Base-by-base conservation (phyloP, 1,140 invertebrate species). In the Cheumatopsyche charites region DNA sequence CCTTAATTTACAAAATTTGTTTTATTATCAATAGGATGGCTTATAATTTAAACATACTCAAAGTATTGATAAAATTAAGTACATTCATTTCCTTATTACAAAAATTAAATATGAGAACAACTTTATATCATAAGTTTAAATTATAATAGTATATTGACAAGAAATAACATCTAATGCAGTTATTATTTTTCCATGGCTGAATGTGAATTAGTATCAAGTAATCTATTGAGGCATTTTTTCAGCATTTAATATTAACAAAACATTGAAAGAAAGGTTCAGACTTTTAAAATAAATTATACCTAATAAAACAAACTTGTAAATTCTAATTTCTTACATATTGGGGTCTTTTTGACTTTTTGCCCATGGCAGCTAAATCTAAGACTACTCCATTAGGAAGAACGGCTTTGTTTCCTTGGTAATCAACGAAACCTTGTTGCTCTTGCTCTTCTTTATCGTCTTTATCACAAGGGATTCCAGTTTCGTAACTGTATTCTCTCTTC, bases 401-500 rank as follows among this genome's bases (percentile, higher is more conserved):
- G 41, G 89, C 86, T 76, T 88, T 88, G 77, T 90, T 90, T 78
- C 89, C 89, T 79, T 90, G 86, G 72, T 90, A 91, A 79, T 91
- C 90, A 43, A 91, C 85, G 76, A 90, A 91, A 23, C 89, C 85
- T 67, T 88, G 86, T 69, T 86, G 83, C 58, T 88, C 83, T 67
- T 85, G 82, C 26, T 88, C 80, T 17, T 88, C 84, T 69, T 88
- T 87, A 36, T 36, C 9, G 67, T 87, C 82, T 73, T 86, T 87
- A 79, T 87, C 88, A 75, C 90, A 92, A 42, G 82, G 87, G 62
- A 90, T 90, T 13, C 90, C 90, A 43, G 88, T 90, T 75, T 89
- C 89, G 77, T 91, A 91, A 66, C 87, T 88, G 78, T 91, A 91
- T 77, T 91, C 90, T 0, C 90, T 84, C 73, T 89, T 87, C 43